Conservation (phyloP, 2,888 invertebrate genomes). For the Stenotaenia linearis region DNA sequence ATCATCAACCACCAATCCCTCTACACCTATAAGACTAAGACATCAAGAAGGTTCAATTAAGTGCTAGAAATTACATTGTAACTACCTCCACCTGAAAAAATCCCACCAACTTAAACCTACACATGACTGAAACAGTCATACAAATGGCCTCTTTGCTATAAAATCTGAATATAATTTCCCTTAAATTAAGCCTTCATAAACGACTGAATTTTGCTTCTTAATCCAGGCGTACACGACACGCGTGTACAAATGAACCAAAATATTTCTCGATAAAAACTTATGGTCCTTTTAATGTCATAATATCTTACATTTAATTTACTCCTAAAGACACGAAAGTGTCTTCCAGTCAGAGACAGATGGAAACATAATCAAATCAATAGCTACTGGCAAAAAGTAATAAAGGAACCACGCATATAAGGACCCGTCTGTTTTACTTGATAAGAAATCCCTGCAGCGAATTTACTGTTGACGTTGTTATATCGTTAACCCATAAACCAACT, state of each 20-base stretch:
- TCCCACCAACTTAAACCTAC: background rate
- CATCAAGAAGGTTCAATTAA: constrained; percentile 3
- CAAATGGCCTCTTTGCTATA: background rate
- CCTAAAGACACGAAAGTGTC: background rate
- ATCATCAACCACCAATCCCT: background rate
- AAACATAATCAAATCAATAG: background rate
- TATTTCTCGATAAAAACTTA: background rate
- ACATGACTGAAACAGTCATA: background rate
- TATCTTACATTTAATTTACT: background rate
- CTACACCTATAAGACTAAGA: background rate
- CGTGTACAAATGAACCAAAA: background rate
- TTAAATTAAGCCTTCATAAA: background rate
- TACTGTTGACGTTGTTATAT: background rate
- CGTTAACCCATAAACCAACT: background rate
- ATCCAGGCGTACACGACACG: background rate
- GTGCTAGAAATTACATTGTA: constrained; percentile 2
- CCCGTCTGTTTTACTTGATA: background rate
- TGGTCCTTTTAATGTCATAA: background rate
- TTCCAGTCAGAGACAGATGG: background rate
- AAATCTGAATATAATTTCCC: background rate
- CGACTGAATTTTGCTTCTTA: background rate
- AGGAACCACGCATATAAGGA: background rate
- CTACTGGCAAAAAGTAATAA: constrained; percentile 3
- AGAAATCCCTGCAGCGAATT: no score
- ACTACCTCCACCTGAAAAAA: background rate